These are phyloP conservation scores for Rallus crepitans DNA, from an alignment of 2,797 vertebrate genomes.

Conservation along the genomic window DNA sequence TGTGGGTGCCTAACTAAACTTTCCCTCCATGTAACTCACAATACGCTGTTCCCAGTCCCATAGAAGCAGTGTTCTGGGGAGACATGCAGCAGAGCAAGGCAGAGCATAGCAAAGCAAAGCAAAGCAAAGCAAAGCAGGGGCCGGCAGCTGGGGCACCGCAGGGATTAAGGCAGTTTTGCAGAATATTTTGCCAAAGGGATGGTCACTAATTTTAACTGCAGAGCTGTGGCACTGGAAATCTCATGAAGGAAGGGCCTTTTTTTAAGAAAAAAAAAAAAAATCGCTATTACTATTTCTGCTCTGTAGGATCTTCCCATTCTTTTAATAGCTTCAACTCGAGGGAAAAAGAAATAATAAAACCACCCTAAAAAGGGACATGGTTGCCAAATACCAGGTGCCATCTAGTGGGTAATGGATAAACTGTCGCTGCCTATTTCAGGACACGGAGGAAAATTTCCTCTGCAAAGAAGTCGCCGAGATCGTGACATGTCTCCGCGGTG, in stretches of 20 bases:
- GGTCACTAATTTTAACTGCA: not conserved
- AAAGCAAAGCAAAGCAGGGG: too few relatives aligned
- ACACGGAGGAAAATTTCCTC: fast-evolving
- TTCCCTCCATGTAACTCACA: fast-evolving
- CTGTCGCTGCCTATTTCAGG: not conserved
- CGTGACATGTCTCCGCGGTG: not conserved
- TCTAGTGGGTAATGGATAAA: conserved; percentile 65
- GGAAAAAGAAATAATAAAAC: fast-evolving
- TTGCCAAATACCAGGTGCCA: conserved; percentile 75
- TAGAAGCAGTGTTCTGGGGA: fast-evolving
- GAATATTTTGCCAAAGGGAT: not conserved
- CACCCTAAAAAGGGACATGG: not conserved
- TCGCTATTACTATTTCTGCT: not conserved
- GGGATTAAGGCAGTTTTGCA: not conserved
- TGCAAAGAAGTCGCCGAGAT: not conserved
- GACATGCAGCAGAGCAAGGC: not conserved
- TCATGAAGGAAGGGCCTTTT: not conserved
- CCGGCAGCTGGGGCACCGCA: not conserved
- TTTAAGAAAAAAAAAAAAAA: too few relatives aligned
- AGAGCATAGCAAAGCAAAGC: not conserved
- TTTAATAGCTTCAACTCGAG: not conserved
- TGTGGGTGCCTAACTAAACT: fast-evolving
- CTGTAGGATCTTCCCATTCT: not conserved
- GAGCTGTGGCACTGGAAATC: not conserved
- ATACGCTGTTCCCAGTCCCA: fast-evolving